These are phyloP conservation scores for Thamnaconus septentrionalis DNA, from an alignment of 2,113 vertebrate species.

Conservation along the genomic window DNA sequence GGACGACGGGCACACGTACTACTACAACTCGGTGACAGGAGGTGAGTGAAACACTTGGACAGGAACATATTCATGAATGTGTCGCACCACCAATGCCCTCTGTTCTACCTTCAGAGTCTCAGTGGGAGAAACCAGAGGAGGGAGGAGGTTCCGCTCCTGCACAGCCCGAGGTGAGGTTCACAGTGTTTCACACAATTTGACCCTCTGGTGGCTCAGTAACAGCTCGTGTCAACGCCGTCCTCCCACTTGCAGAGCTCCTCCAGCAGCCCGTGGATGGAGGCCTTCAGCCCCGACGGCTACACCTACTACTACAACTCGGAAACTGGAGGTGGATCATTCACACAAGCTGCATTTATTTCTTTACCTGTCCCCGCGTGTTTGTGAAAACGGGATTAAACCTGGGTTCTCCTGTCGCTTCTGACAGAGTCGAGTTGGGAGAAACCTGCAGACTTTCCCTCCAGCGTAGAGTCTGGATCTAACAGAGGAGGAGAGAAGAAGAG, in stretches of 20 bases:
- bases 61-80: not conserved
- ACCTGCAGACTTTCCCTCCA: conserved; percentile 72
- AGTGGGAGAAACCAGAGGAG: conserved; percentile 68
- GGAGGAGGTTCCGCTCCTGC: conserved; percentile 14
- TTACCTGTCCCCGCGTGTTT: not conserved
- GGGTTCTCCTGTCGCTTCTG: not conserved
- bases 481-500: not conserved
- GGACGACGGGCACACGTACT: conserved; percentile 85
- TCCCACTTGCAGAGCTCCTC: conserved; percentile 41
- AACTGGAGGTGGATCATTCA: conserved; percentile 82
- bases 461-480: conserved; percentile 22
- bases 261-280: conserved; percentile 82
- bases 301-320: conserved; percentile 91
- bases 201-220: not conserved
- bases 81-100: not conserved
- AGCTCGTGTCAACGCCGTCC: not conserved
- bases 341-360: not conserved
- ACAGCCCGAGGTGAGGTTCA: conserved; percentile 41
- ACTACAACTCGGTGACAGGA: conserved; percentile 88
- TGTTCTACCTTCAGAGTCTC: conserved; percentile 66
- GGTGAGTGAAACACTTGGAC: conserved; percentile 72
- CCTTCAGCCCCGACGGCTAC: conserved; percentile 86
- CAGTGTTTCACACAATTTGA: not conserved
- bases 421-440: conserved; percentile 93
- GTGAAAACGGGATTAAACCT: no score